phyloP scores from a whole-genome alignment of 2,797 vertebrate species.

The Brachyrhaphis roseni region DNA sequence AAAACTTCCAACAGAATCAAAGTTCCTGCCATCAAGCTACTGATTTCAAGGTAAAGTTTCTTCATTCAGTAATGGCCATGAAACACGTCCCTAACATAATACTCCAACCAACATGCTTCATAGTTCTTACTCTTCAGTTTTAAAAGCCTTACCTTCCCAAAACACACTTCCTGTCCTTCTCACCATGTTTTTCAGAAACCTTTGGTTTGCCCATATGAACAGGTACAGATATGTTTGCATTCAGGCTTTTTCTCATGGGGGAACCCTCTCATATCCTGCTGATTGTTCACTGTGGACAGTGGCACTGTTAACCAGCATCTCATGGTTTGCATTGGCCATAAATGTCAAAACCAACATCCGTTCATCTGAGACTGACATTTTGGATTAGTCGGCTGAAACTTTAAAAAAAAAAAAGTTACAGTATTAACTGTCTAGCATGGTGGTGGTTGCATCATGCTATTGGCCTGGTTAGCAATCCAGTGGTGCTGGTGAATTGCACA shows the following conservation, averaged over 20 bases:
- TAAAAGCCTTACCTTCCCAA: neutral
- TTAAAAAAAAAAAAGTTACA: neutral
- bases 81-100: neutral
- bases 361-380: neutral
- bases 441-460: neutral
- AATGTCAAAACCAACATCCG: neutral
- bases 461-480: neutral
- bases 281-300: too few relatives aligned
- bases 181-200: neutral
- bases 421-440: neutral
- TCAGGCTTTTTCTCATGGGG: too few relatives aligned
- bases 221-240: neutral
- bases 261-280: too few relatives aligned
- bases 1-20: neutral
- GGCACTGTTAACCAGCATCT: too few relatives aligned
- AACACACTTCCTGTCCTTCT: neutral
- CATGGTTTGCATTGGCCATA: neutral
- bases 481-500: neutral
- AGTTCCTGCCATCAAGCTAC: neutral
- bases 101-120: neutral
- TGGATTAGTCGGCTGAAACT: neutral
- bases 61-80: neutral
- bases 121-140: neutral
- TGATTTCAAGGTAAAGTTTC: neutral
- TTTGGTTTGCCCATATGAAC: neutral